Evolutionary conservation across 2,888 invertebrate genomes (phyloP).

Genomic region (Tiliacea citrago): DNA sequence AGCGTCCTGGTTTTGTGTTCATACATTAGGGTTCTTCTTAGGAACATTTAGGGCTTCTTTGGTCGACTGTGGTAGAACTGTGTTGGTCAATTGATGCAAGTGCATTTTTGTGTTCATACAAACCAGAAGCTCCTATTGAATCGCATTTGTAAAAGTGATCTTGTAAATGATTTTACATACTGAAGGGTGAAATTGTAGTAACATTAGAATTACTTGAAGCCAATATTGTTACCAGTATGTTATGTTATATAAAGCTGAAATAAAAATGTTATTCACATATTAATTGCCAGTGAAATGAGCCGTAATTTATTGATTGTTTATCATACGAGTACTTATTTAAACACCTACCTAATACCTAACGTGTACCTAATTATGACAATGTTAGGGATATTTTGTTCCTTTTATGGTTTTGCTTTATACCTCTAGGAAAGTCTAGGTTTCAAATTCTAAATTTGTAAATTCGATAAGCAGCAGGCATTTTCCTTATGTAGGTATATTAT

Average conservation of each 20-base stretch:
- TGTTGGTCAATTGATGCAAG: slow-evolving; percentile 29
- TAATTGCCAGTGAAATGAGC: slow-evolving; percentile 27
- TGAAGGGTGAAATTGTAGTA: not conserved
- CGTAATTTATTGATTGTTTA: slow-evolving; percentile 21
- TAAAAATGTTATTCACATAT: slow-evolving; percentile 32
- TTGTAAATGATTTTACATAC: not conserved
- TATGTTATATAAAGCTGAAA: slow-evolving; percentile 1
- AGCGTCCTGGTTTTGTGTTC: slow-evolving; percentile 19
- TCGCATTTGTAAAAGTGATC: not conserved
- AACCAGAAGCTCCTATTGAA: not conserved
- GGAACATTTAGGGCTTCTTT: slow-evolving; percentile 30
- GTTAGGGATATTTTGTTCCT: not conserved
- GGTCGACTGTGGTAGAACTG: not conserved
- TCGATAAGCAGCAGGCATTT: not conserved
- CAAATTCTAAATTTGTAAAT: not conserved
- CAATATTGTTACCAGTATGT: slow-evolving; percentile 13
- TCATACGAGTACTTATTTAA: not conserved
- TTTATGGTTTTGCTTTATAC: not conserved
- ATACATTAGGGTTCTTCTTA: slow-evolving; percentile 33
- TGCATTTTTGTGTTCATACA: slow-evolving; percentile 29
- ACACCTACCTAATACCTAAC: no score
- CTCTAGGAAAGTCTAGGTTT: not conserved
- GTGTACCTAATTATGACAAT: slow-evolving; percentile 19
- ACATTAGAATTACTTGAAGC: not conserved
- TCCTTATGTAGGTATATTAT: not conserved